Conservation (phyloP, 1,140 invertebrate species). For the Aradophagus sp. region DNA sequence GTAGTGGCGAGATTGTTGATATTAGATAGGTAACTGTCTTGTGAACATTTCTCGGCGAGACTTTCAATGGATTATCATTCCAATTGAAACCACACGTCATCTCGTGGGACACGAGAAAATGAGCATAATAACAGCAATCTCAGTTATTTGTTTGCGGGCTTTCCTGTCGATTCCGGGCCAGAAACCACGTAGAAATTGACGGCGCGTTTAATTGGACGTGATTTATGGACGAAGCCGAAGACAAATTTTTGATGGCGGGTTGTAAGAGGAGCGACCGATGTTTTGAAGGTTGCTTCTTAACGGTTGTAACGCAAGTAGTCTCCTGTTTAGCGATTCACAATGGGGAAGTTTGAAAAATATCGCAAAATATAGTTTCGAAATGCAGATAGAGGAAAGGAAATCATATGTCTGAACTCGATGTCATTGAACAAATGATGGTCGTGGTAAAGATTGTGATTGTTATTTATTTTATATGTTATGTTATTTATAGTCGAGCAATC, state of each 20-base stretch:
- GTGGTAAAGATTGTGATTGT: too few relatives aligned
- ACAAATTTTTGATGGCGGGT: constrained; percentile 7
- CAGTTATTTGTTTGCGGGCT: constrained; percentile 38
- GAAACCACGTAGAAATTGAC: constrained; percentile 17
- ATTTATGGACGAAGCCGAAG: constrained; percentile 20
- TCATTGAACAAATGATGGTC: too few relatives aligned
- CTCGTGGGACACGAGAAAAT: constrained; percentile 40
- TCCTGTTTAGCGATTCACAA: too few relatives aligned
- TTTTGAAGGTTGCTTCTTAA: neutral
- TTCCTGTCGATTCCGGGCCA: constrained; percentile 8
- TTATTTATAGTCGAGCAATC: too few relatives aligned
- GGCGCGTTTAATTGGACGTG: constrained; percentile 25
- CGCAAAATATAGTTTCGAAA: too few relatives aligned
- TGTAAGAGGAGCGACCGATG: too few relatives aligned
- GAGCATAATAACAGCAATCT: constrained; percentile 38
- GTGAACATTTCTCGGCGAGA: constrained; percentile 49
- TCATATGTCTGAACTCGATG: too few relatives aligned
- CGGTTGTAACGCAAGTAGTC: constrained; percentile 8
- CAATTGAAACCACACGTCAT: constrained; percentile 54
- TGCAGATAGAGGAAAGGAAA: too few relatives aligned
- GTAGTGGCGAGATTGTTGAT: constrained; percentile 55
- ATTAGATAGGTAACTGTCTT: constrained; percentile 51
- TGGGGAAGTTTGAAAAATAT: too few relatives aligned
- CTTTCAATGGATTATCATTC: constrained; percentile 57
- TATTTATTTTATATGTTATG: too few relatives aligned